Evolutionary conservation across 2,113 vertebrate species (phyloP).

Genomic region (Eublepharis macularius): DNA sequence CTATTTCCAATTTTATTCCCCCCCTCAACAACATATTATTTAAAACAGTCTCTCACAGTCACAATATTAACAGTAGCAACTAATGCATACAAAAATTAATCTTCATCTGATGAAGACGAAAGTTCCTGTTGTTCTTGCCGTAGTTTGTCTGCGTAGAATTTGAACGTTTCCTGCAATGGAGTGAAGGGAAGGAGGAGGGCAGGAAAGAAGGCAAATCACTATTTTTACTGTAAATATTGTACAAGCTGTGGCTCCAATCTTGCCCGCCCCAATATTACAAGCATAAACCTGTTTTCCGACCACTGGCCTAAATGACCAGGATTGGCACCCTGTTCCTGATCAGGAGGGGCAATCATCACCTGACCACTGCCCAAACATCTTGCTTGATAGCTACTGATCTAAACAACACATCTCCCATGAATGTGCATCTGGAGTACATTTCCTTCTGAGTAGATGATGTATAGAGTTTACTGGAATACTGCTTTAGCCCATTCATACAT

Average conservation of each 20-base stretch:
- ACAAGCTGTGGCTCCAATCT: slow-evolving; percentile 37
- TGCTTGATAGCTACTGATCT: neutral
- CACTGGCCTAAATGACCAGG: neutral
- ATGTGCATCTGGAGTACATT: neutral
- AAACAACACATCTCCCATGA: neutral
- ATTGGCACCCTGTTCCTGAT: neutral
- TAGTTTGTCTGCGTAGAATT: slow-evolving; percentile 82
- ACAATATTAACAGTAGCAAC: slow-evolving; percentile 50
- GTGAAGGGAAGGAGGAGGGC: slow-evolving; percentile 23
- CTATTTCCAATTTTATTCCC: slow-evolving; percentile 42
- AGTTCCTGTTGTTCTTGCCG: slow-evolving; percentile 54
- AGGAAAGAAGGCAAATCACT: slow-evolving; percentile 32
- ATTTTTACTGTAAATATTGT: slow-evolving; percentile 40
- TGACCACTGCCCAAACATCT: neutral
- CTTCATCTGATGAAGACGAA: slow-evolving; percentile 47
- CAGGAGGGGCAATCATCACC: too few relatives aligned
- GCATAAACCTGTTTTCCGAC: neutral
- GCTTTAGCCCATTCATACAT: neutral
- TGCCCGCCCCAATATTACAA: slow-evolving; percentile 12
- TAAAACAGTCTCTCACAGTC: slow-evolving; percentile 48
- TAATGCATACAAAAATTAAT: slow-evolving; percentile 32
- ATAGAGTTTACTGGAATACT: neutral
- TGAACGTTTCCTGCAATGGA: slow-evolving; percentile 81
- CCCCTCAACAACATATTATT: slow-evolving; percentile 35
- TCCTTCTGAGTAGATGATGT: neutral